Evolutionary conservation across 1,140 invertebrate genomes (phyloP).

Genomic region (Zaprionus taronus): DNA sequence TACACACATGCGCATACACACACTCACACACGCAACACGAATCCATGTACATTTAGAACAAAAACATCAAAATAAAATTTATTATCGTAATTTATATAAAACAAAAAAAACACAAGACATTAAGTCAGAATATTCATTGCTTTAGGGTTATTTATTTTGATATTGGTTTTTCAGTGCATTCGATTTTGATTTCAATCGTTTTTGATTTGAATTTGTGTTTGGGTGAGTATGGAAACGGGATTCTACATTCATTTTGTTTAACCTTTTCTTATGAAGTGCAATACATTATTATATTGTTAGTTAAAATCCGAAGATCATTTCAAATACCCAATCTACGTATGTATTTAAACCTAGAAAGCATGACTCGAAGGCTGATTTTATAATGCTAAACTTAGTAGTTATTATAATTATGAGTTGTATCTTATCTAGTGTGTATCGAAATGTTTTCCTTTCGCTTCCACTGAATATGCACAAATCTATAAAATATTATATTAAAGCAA

Average conservation of each 20-base stretch:
- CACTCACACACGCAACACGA: slow-evolving; percentile 44
- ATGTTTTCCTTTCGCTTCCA: slow-evolving; percentile 35
- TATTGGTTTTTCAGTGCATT: background rate
- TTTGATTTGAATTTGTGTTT: slow-evolving; percentile 20
- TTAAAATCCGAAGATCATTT: slow-evolving; percentile 7
- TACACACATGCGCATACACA: slow-evolving; percentile 38
- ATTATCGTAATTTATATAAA: slow-evolving; percentile 72
- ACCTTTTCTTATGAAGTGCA: slow-evolving; percentile 21
- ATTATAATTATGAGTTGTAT: slow-evolving; percentile 41
- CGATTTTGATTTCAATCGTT: background rate
- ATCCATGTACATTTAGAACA: slow-evolving; percentile 76
- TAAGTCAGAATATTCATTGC: slow-evolving; percentile 16
- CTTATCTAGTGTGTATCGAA: slow-evolving; percentile 39
- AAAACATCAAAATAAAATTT: slow-evolving; percentile 65
- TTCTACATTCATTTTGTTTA: slow-evolving; percentile 12
- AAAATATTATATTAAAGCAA: background rate
- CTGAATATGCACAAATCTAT: slow-evolving; percentile 28
- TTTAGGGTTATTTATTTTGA: slow-evolving; percentile 13
- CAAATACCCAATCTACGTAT: slow-evolving; percentile 38
- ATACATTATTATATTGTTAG: slow-evolving; percentile 14
- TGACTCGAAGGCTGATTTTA: slow-evolving; percentile 68
- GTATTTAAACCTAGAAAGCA: slow-evolving; percentile 38
- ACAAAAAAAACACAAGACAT: slow-evolving; percentile 20
- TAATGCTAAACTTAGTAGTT: slow-evolving; percentile 50
- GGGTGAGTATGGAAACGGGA: slow-evolving; percentile 52